Evolutionary conservation across 1,140 invertebrate genomes (phyloP).

Genomic region (Myzus persicae): DNA sequence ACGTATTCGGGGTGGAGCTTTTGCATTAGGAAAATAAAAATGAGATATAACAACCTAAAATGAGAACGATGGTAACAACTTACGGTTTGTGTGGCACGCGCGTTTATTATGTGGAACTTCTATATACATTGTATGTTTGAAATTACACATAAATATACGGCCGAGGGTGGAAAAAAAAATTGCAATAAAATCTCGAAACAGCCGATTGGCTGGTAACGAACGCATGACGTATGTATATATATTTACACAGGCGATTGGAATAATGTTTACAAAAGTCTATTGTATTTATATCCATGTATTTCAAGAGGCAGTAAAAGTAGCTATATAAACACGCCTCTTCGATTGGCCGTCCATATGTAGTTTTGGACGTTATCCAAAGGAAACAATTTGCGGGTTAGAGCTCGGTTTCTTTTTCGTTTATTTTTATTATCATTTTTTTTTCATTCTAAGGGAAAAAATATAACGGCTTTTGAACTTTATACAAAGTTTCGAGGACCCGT

Average conservation of each 20-base stretch:
- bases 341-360: conserved; percentile 25
- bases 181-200: conserved; percentile 25
- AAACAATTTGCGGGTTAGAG: conserved; percentile 50
- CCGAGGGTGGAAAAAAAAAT: neutral
- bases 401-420: neutral
- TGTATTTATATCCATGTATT: conserved; percentile 54
- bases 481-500: neutral
- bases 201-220: neutral
- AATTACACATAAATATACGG: neutral
- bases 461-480: conserved; percentile 39
- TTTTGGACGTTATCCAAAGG: conserved; percentile 48
- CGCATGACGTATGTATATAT: neutral
- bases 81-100: neutral
- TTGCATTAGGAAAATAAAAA: conserved; percentile 55
- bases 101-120: neutral
- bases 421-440: neutral
- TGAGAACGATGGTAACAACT: conserved; percentile 30
- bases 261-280: conserved; percentile 51
- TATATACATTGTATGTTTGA: neutral
- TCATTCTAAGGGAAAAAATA: neutral
- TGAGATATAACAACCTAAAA: conserved; percentile 39
- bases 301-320: conserved; percentile 53
- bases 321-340: conserved; percentile 52
- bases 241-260: neutral
- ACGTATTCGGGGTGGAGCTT: conserved; percentile 34